A percentile compares a stretch with the other conserved stretches of the same genome.
Evolutionary conservation across 2,888 invertebrate genomes (phyloP).

Genomic region (Pyrrhosoma nymphula): DNA sequence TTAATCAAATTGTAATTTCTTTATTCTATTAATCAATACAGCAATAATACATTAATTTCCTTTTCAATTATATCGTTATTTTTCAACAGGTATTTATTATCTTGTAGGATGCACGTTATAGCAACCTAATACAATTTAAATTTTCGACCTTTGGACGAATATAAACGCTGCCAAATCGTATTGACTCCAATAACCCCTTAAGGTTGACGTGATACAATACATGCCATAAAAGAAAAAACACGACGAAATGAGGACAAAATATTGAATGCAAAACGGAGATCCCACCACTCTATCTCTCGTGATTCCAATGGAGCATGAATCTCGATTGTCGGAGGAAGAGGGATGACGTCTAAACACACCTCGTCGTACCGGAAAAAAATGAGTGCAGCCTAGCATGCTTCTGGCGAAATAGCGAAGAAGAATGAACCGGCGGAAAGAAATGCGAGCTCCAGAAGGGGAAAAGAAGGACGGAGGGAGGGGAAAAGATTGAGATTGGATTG

Average conservation of each 20-base stretch:
- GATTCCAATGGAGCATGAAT: slow-evolving; percentile 45
- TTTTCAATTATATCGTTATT: too few relatives aligned
- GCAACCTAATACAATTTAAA: too few relatives aligned
- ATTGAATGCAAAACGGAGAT: not conserved
- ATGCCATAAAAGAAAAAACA: not conserved
- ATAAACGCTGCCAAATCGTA: not conserved
- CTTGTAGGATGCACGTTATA: too few relatives aligned
- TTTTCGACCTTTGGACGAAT: too few relatives aligned
- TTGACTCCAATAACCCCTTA: not conserved
- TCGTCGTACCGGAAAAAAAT: not conserved
- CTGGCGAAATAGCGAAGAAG: not conserved
- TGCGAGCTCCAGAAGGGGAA: not conserved
- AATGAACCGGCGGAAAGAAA: not conserved
- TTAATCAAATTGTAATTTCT: too few relatives aligned
- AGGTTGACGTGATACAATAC: not conserved
- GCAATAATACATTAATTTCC: too few relatives aligned
- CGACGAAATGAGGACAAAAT: not conserved
- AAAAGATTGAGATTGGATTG: slow-evolving; percentile 65
- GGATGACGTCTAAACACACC: slow-evolving; percentile 29
- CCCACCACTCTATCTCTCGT: not conserved
- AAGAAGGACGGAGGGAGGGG: too few relatives aligned
- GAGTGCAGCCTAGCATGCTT: slow-evolving; percentile 48
- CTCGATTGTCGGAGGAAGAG: slow-evolving; percentile 20
- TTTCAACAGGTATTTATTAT: too few relatives aligned
- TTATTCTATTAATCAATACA: too few relatives aligned